These are phyloP conservation scores for Ichneumoninae sp. DNA, from an alignment of 2,888 invertebrate genomes.

Conservation along the genomic window DNA sequence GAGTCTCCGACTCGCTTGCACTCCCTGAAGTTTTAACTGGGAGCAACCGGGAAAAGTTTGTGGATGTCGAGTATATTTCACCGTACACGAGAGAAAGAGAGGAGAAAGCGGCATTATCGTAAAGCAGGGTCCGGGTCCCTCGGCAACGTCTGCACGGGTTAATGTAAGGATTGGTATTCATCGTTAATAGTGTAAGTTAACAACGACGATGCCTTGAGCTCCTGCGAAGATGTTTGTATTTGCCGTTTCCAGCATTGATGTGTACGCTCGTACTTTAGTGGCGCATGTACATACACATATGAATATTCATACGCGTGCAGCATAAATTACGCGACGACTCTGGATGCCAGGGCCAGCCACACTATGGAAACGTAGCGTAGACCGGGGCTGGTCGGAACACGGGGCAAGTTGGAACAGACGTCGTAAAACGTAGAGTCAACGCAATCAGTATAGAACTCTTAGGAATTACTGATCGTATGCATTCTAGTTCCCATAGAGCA, in stretches of 20 bases:
- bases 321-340: slow-evolving; percentile 49
- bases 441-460: too few species aligned
- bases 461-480: too few species aligned
- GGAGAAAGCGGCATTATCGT: background rate
- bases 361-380: background rate
- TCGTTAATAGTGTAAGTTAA: background rate
- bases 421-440: background rate
- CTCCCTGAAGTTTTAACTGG: background rate
- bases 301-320: slow-evolving; percentile 52
- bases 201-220: slow-evolving; percentile 48
- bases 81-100: background rate
- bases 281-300: slow-evolving; percentile 5
- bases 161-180: background rate
- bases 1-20: background rate
- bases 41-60: background rate
- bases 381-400: background rate
- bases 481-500: too few species aligned
- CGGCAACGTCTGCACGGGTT: background rate
- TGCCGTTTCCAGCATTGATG: slow-evolving; percentile 30
- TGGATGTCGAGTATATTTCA: background rate
- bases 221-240: slow-evolving; percentile 32
- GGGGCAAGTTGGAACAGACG: background rate
- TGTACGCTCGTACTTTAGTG: background rate
- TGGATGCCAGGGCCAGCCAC: slow-evolving; percentile 11
- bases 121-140: background rate